These are phyloP conservation scores for Lepidonotus clava DNA, from an alignment of 2,888 invertebrate species.

Conservation along the genomic window DNA sequence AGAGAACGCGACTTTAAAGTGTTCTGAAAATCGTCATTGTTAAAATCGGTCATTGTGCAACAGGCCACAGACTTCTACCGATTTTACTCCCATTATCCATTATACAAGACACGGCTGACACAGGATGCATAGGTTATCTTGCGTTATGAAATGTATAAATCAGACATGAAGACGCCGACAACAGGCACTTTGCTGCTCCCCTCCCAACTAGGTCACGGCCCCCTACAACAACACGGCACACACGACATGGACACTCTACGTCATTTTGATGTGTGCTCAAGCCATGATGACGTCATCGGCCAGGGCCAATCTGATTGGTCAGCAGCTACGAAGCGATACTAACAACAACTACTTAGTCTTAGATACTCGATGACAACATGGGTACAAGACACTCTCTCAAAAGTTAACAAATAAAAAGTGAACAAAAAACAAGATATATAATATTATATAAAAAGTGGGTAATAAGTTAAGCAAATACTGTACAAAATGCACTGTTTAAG, in stretches of 20 bases:
- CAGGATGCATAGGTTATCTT: too few relatives aligned
- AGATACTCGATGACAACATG: background rate
- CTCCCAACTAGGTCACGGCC: too few relatives aligned
- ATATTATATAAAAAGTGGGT: conserved; percentile 1
- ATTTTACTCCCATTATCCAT: too few relatives aligned
- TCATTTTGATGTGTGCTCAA: conserved; percentile 51
- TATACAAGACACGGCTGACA: too few relatives aligned
- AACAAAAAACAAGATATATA: conserved; percentile 4
- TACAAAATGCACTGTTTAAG: conserved; percentile 20
- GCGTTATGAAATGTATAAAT: too few relatives aligned
- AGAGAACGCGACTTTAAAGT: too few relatives aligned
- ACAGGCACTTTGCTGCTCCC: too few relatives aligned
- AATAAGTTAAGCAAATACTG: conserved; percentile 47
- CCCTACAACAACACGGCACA: too few relatives aligned
- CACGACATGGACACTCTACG: conserved; percentile 47
- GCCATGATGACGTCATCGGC: conserved; percentile 35
- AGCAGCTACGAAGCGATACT: background rate
- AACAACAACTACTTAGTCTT: conserved; percentile 14
- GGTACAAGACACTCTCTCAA: background rate
- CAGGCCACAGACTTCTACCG: too few relatives aligned
- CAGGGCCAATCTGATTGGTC: conserved; percentile 38
- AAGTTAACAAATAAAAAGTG: conserved; percentile 7
- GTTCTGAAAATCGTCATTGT: too few relatives aligned
- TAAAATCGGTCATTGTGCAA: too few relatives aligned
- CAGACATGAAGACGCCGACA: too few relatives aligned